Evolutionary conservation across 1,140 invertebrate genomes (phyloP), one percentile per base, ranked within the genome.

Genomic region (Achatina immaculata): DNA sequence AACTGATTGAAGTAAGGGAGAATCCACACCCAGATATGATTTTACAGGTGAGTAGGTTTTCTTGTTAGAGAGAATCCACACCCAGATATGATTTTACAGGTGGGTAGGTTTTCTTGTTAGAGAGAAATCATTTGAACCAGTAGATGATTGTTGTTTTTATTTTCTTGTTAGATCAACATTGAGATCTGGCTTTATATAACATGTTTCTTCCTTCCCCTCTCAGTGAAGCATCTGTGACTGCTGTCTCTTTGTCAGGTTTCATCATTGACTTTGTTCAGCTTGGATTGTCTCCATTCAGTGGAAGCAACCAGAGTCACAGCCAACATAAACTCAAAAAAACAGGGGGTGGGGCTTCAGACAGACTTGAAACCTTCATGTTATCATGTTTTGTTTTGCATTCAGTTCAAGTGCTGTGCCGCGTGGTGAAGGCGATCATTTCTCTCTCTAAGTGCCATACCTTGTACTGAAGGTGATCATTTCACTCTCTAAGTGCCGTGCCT

Each of bases 11-110:
- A 4, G 3, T 43, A 0, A 34, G 43, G 11, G 58, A 78, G 6
- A 43, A 66, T 31, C n/a, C 21, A 4, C 40, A 31, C 14, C 76
- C 62, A 45, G 48, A 48, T 31, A 31, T 31, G 14, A 9, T 24
- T 2, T 76, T 76, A 65, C 58, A 40, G 55, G 74, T 76, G 43
- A 40, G 55, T 76, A 2, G 21, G 31, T 68, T 21, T 51, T 51
- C 11, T 24, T 14, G 3, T 43, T 7, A 34, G 43, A 6, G 58
- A 78, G 6, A 43, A 66, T 31, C n/a, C 21, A 4, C 40, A 31
- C 14, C 76, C 62, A 45, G 48, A 48, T 31, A 31, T 31, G 14
- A 9, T 24, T 2, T 76, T 76, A 65, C 58, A 40, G 55, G 74
- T 76, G 43, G 34, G 55, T 76, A 2, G 21, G 31, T 68, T 21